These are phyloP conservation scores for Coregonus ussuriensis DNA, from an alignment of 2,797 vertebrate genomes.

Conservation along the genomic window DNA sequence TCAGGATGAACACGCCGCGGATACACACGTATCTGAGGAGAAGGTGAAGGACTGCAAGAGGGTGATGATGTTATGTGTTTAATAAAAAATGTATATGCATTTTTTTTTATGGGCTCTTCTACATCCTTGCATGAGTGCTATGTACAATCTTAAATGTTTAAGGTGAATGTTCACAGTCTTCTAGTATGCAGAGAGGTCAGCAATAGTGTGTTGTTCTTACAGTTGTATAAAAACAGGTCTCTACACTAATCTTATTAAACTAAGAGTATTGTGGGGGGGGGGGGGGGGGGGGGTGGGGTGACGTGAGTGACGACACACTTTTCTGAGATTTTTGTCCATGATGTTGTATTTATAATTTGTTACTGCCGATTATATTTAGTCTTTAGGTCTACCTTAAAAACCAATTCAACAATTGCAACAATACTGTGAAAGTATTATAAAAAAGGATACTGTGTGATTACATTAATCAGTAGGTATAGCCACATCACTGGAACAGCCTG, in stretches of 20 bases:
- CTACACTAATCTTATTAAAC: too few species aligned
- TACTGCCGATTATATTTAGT: too few species aligned
- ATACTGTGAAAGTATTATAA: not conserved
- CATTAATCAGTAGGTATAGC: conserved; percentile 92
- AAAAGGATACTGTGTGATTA: conserved; percentile 98
- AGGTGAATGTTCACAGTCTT: not conserved
- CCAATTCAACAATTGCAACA: not conserved
- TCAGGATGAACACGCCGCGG: conserved; percentile 92
- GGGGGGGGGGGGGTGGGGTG: too few species aligned
- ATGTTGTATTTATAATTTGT: too few species aligned
- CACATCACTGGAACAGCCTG: conserved; percentile 87
- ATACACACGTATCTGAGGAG: conserved; percentile 91
- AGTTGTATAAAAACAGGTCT: too few species aligned
- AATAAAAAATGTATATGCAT: too few species aligned
- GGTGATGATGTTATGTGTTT: not conserved
- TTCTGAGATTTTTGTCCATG: too few species aligned
- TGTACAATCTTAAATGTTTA: not conserved
- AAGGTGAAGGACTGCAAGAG: conserved; percentile 55
- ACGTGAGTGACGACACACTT: too few species aligned
- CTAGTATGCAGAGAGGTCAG: not conserved
- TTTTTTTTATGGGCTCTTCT: too few species aligned
- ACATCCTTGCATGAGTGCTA: not conserved
- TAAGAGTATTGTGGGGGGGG: too few species aligned
- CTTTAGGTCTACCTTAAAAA: too few species aligned
- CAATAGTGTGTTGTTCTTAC: too few species aligned